Evolutionary conservation across 2,888 invertebrate genomes (phyloP).

Genomic region (Drosophila tanythrix): DNA sequence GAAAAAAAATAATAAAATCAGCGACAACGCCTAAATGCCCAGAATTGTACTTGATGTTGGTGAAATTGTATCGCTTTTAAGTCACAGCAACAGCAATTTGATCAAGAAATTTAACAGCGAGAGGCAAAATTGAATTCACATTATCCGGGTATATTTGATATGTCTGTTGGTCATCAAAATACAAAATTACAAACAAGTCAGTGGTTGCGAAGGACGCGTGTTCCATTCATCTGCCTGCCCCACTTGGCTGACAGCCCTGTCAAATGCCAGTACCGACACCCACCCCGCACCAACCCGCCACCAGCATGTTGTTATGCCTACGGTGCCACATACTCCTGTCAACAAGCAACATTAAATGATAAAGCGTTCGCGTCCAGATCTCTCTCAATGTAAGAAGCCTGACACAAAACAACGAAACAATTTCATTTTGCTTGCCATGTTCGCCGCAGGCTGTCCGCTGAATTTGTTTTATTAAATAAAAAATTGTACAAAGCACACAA

Average conservation of each 20-base stretch:
- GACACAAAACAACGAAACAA: slow-evolving; percentile 69
- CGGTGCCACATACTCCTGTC: slow-evolving; percentile 52
- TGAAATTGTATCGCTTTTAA: slow-evolving; percentile 25
- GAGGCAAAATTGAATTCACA: slow-evolving; percentile 9
- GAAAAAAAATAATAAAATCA: background rate
- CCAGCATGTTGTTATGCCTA: background rate
- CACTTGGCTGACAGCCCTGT: slow-evolving; percentile 62
- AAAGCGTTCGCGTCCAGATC: slow-evolving; percentile 73
- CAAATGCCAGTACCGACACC: slow-evolving; percentile 52
- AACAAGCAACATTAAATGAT: slow-evolving; percentile 68
- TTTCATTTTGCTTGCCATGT: slow-evolving; percentile 77
- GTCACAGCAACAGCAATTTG: slow-evolving; percentile 3
- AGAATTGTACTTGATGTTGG: slow-evolving; percentile 11
- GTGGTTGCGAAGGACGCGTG: slow-evolving; percentile 22
- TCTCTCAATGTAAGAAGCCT: slow-evolving; percentile 20
- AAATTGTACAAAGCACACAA: slow-evolving; percentile 59
- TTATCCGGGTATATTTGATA: slow-evolving; percentile 50
- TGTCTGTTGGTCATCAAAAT: slow-evolving; percentile 66
- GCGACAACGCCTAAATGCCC: slow-evolving; percentile 22
- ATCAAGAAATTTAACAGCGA: background rate
- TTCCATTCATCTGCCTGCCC: slow-evolving; percentile 5
- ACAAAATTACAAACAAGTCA: slow-evolving; percentile 48
- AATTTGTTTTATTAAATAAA: slow-evolving; percentile 81
- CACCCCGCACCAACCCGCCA: background rate
- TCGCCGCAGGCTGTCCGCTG: slow-evolving; percentile 75